Evolutionary conservation across 2,797 vertebrate genomes (phyloP), one percentile per base, ranked within the genome.

Genomic region (Danio aesculapii): DNA sequence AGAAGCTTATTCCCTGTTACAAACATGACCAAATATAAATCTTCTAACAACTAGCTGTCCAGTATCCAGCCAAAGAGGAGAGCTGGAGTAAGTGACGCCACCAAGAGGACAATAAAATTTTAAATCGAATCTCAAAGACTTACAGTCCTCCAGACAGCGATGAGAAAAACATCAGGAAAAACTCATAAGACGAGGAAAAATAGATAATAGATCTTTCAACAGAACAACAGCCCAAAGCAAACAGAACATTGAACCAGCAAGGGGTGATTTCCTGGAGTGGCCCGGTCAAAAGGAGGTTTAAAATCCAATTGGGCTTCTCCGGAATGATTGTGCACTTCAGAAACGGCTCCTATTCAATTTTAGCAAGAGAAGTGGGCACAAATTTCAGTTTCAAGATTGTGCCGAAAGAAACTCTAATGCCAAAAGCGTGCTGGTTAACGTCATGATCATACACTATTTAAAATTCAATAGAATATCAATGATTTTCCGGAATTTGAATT

Each of bases 61-160:
- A 46, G 50, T 67, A 57, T 67, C 62, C 1, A 57, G 43, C 41
- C 50, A 67, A 67, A 67, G 30, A 30, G 30, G 55, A 30, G 0
- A 61, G 44, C 19, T 21, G 55, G 55, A 73, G 62, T 55, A 76
- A 21, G 39, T n/a, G 52, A 77, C 0, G 9, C 19, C 41, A 67
- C 41, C 14, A 57, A 67, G 19, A 67, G 14, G 62, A 13, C 62
- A n/a, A 53, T 53, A 68, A 3, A 50, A 39, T 0, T 1, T 17
- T 8, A 30, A 39, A 61, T 61, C 6, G 7, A 59, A 61, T 61
- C 58, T 61, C 21, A 58, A 57, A 21, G 41, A 30, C 41, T 57
- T 67, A 44, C 75, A 67, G 62, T 39, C 41, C 62, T 55, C 13
- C 39, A 44, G 74, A 76, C 11, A 76, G n/a, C 19, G 61, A 55